Evolutionary conservation across 2,113 vertebrate genomes (phyloP), one percentile per base, ranked within the genome.

Genomic region (Sceloporus undulatus): DNA sequence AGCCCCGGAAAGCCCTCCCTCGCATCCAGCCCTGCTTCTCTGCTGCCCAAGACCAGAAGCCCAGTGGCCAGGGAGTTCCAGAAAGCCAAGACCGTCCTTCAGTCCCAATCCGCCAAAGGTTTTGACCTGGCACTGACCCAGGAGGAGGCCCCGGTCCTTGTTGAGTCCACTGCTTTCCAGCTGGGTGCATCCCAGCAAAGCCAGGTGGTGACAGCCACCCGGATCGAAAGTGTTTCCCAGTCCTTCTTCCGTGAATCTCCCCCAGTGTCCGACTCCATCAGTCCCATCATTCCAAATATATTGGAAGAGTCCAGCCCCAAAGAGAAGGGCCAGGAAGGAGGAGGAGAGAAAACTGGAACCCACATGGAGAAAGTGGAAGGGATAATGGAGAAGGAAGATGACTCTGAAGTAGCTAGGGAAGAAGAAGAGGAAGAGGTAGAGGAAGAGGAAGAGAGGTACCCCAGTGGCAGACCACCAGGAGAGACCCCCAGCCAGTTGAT

Each of bases 1-100:
- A 14, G 56, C 59, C 87, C 4, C 0, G 78, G 52, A 0, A 54
- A 90, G 0, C 13, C 59, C 59, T 0, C 62, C 40, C 38, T 38
- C 40, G 76, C 62, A 42, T 48, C 76, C 19, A 87, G 62, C 75
- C 68, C 29, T 1, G 82, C 13, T 16, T 38, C 88, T 2, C 56
- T 2, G 70, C 71, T 38, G 0, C 21, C 87, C 65, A 88, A 89
- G 82, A 91, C 0, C 27, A 79, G 68, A 2, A 93, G 89, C 34
- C 13, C 79, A 0, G 0, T 91, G 0, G 0, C 78, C 52, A 87
- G 88, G 79, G 95, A 95, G 83, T 88, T 93, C 23, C 93, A 91
- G 83, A 93, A 94, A 91, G 78, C 84, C 79, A 76, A 62, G 87
- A 56, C 93, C 0, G 84, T 9, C 10, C 92, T 93, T 13, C 87